These are phyloP conservation scores for Leptothorax acervorum DNA, from an alignment of 2,888 invertebrate genomes.

Conservation along the genomic window DNA sequence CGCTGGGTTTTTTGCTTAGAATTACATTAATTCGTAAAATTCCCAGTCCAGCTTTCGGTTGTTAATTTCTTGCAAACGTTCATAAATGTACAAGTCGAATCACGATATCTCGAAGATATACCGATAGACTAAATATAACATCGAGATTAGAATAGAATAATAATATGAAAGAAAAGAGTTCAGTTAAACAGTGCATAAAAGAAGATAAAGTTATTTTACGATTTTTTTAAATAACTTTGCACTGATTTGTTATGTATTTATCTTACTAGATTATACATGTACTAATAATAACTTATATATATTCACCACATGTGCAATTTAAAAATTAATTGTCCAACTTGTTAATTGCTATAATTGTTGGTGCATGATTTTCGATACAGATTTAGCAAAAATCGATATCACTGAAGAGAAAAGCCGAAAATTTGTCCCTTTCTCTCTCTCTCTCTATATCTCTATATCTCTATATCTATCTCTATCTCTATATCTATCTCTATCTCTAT, in stretches of 20 bases:
- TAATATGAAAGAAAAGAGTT: background rate
- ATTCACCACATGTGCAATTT: background rate
- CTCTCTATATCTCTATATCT: too few relatives aligned
- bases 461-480: too few relatives aligned
- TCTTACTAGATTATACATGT: background rate
- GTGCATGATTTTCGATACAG: background rate
- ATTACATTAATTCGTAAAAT: conserved; percentile 7
- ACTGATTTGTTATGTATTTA: background rate
- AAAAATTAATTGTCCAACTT: background rate
- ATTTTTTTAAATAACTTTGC: background rate
- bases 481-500: too few relatives aligned
- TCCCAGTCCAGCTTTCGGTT: background rate
- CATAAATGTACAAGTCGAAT: background rate
- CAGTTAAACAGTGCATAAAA: background rate
- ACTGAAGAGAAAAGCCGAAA: background rate
- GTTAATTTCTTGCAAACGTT: conserved; percentile 22
- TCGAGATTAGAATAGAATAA: conserved; percentile 5
- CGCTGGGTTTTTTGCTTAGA: background rate
- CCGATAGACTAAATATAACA: background rate
- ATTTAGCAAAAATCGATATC: background rate
- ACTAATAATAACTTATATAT: background rate
- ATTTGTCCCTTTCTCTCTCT: background rate
- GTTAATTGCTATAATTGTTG: background rate
- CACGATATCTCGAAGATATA: background rate
- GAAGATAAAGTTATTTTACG: background rate